A percentile compares a stretch with the other conserved stretches of the same genome.
These are phyloP conservation scores for Physocephala rufipes DNA, from an alignment of 2,888 invertebrate species.

Conservation along the genomic window DNA sequence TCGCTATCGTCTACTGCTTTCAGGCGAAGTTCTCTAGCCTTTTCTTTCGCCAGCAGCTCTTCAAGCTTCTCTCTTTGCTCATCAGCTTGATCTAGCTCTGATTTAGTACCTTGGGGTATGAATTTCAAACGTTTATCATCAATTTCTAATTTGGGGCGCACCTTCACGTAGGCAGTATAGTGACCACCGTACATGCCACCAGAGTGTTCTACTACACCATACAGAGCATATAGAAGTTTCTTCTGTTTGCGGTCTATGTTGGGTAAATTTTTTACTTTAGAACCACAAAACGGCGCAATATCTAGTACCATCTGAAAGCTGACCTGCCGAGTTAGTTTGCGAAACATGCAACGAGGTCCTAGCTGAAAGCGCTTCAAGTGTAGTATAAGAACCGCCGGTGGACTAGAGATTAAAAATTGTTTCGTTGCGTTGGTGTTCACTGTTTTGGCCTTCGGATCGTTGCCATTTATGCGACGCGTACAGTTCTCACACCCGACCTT, in stretches of 20 bases:
- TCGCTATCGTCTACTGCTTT: slow-evolving; percentile 66
- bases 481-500: slow-evolving; percentile 94
- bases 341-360: slow-evolving; percentile 75
- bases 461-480: slow-evolving; percentile 76
- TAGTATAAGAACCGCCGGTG: slow-evolving; percentile 92
- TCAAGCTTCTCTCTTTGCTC: slow-evolving; percentile 65
- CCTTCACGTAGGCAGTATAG: slow-evolving; percentile 95
- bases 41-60: slow-evolving; percentile 61
- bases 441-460: slow-evolving; percentile 75
- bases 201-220: slow-evolving; percentile 94
- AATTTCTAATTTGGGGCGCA: slow-evolving; percentile 71
- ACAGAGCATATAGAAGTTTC: slow-evolving; percentile 85
- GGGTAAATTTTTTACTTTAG: slow-evolving; percentile 71
- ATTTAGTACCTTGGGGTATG: slow-evolving; percentile 72
- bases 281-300: slow-evolving; percentile 89
- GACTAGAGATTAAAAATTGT: slow-evolving; percentile 86
- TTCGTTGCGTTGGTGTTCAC: slow-evolving; percentile 85
- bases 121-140: slow-evolving; percentile 80
- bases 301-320: slow-evolving; percentile 87
- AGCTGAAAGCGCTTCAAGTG: slow-evolving; percentile 97
- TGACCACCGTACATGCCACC: slow-evolving; percentile 86
- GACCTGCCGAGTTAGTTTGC: slow-evolving; percentile 87
- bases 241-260: slow-evolving; percentile 72
- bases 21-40: slow-evolving; percentile 60
- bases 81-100: slow-evolving; percentile 67